Evolutionary conservation across 2,888 invertebrate species (phyloP), one percentile per base, ranked within the genome.

Genomic region (Nomada ferruginata): DNA sequence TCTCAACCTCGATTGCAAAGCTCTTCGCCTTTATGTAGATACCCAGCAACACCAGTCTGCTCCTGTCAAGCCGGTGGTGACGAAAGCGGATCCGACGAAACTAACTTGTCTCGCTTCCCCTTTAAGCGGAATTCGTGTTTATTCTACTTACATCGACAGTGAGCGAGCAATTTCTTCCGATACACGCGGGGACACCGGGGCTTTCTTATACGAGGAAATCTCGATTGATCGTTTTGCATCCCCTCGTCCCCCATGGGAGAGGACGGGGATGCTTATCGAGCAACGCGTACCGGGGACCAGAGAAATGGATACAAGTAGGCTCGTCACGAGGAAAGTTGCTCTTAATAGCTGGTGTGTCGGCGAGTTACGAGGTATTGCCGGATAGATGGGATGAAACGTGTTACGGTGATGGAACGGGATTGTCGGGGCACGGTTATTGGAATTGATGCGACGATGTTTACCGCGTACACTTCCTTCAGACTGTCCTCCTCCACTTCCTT

Each of bases 1-100:
- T 75, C 81, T 83, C 76, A 81, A 55, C 79, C 52, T 71, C 78
- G 80, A 81, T 76, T 79, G 71, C 78, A 50, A 63, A 44, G 20
- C 79, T 75, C 77, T n/a, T 52, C 52, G 66, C 77, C 75, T 81
- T 81, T 73, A 83, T 66, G 73, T 65, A 68, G 63, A 71, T 79
- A 65, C 69, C 52, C 18, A 11, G 23, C n/a, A 36, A 60, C 29
- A 7, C 20, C 20, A 18, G 59, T 13, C 36, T 13, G 3, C 13
- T 23, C n/a, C 26, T 11, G 36, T 42, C 26, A 4, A 26, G 29
- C 20, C 1, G 5, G 18, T 18, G 18, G 18, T 13, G 53, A 7
- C 7, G 7, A n/a, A 53, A 23, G 53, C 53, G 36, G 36, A 47
- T 11, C 47, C 15, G 15, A 4, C 61, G 55, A 10, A 42, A 63